phyloP scores from a whole-genome alignment of 2,888 invertebrate genomes.

The Drosophila suboccidentalis region DNA sequence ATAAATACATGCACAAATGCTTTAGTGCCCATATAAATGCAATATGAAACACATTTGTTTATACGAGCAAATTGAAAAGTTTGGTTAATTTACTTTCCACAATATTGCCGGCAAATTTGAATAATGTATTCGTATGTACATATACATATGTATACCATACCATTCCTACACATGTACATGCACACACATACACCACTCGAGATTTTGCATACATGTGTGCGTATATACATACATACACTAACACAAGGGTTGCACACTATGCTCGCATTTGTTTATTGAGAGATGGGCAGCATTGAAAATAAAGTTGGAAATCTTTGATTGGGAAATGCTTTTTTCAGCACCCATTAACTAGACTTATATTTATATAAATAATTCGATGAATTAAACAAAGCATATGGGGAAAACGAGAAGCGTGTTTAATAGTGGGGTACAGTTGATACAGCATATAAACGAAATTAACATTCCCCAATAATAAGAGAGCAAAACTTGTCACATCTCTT shows the following conservation, averaged over 20 bases:
- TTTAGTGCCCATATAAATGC: neutral
- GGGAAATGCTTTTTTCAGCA: constrained; percentile 2
- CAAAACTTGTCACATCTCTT: constrained; percentile 6
- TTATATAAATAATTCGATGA: constrained; percentile 11
- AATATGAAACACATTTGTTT: neutral
- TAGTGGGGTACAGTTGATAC: constrained; percentile 19
- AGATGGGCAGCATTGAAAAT: constrained; percentile 13
- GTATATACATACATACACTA: constrained; percentile 1
- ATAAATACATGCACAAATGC: neutral
- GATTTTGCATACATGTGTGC: constrained; percentile 3
- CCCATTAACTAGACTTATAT: neutral
- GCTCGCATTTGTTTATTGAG: constrained; percentile 17
- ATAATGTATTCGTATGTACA: constrained; percentile 13
- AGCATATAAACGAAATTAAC: constrained; percentile 4
- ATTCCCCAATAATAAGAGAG: constrained; percentile 12
- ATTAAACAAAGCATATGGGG: constrained; percentile 1
- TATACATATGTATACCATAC: constrained; percentile 5
- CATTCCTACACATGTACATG: constrained; percentile 8
- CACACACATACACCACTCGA: neutral
- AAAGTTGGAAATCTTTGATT: neutral
- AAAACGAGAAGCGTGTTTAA: constrained; percentile 1
- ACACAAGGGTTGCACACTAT: constrained; percentile 19
- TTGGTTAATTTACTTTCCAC: constrained; percentile 7
- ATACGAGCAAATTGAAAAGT: neutral
- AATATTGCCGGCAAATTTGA: constrained; percentile 28